Conservation (phyloP, 2,888 invertebrate species). For the Cylindroiulus punctatus region DNA sequence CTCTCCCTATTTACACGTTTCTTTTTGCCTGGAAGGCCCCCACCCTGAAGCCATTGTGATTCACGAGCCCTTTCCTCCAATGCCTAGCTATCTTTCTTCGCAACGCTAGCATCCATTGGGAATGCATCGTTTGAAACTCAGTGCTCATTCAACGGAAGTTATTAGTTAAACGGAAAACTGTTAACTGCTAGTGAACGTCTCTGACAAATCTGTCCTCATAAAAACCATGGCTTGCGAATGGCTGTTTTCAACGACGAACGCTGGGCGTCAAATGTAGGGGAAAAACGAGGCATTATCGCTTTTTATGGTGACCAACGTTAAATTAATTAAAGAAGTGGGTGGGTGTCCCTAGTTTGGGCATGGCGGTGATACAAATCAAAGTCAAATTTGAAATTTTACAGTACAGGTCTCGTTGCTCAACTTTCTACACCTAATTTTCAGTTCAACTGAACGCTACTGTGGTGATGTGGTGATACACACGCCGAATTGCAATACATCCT, state of each 20-base stretch:
- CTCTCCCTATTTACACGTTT: conserved; percentile 39
- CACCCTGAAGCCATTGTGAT: background rate
- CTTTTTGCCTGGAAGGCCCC: background rate
- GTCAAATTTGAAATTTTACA: background rate
- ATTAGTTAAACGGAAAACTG: conserved; percentile 49
- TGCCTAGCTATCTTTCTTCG: background rate
- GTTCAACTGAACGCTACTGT: too few relatives aligned
- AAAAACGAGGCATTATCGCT: background rate
- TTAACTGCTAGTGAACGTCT: conserved; percentile 23
- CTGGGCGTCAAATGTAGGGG: background rate
- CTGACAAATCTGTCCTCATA: background rate
- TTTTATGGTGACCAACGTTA: conserved; percentile 36
- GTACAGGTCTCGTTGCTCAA: too few relatives aligned
- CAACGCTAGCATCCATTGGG: background rate
- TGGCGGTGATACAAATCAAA: background rate
- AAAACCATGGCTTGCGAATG: background rate
- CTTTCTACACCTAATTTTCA: too few relatives aligned
- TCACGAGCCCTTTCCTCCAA: background rate
- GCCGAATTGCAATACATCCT: too few relatives aligned
- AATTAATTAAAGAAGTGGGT: background rate
- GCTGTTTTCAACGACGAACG: background rate
- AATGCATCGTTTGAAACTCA: conserved; percentile 26
- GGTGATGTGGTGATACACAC: too few relatives aligned
- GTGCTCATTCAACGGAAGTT: conserved; percentile 49
- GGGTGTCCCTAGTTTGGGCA: background rate